Conservation (phyloP, 2,113 vertebrate genomes). For the Nothoprocta pentlandii region DNA sequence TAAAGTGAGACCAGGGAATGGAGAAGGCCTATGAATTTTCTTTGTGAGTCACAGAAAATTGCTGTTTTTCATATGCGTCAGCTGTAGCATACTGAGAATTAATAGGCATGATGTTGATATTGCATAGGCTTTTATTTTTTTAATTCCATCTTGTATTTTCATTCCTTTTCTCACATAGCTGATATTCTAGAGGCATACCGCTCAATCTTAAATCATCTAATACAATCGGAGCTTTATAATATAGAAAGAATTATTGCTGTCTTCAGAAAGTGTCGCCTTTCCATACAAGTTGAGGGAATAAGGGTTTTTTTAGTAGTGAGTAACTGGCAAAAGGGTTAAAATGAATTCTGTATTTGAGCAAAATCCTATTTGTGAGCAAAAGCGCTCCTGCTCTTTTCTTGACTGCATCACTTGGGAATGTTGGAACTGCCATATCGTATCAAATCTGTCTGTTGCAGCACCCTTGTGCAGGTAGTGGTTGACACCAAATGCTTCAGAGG, state of each 20-base stretch:
- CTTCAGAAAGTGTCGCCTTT: neutral
- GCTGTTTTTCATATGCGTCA: neutral
- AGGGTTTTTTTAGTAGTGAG: neutral
- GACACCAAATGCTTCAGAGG: neutral
- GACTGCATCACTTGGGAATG: neutral
- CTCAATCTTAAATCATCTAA: neutral
- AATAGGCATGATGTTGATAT: neutral
- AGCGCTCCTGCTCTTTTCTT: neutral
- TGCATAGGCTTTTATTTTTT: neutral
- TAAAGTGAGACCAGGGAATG: neutral
- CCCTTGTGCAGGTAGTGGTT: neutral
- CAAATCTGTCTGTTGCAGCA: conserved; percentile 1
- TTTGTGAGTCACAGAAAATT: neutral
- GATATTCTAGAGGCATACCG: neutral
- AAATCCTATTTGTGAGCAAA: neutral
- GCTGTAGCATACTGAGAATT: neutral
- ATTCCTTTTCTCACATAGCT: neutral
- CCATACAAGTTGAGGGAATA: neutral
- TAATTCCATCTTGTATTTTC: neutral
- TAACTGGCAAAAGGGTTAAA: neutral
- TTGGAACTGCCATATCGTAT: neutral
- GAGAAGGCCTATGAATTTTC: neutral
- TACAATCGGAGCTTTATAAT: neutral
- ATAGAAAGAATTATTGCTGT: neutral
- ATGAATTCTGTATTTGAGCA: neutral